Conservation (phyloP, 2,797 vertebrate genomes). For the Neosilurus mollespiculum region DNA sequence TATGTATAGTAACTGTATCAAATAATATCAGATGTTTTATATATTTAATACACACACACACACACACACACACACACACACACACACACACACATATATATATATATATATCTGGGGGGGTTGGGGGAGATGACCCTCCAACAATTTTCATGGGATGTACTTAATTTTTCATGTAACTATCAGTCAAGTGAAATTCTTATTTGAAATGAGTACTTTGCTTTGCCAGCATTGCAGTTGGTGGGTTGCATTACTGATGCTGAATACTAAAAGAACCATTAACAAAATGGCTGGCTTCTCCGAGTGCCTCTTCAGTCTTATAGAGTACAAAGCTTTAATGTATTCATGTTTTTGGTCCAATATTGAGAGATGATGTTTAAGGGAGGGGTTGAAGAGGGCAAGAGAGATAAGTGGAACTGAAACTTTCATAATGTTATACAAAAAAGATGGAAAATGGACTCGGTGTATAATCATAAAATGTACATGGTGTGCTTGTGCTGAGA, state of each 20-base stretch:
- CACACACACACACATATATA: no score
- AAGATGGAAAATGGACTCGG: slow-evolving; percentile 11
- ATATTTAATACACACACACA: no score
- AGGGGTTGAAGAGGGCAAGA: slow-evolving; percentile 4
- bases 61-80: no score
- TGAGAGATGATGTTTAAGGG: slow-evolving; percentile 24
- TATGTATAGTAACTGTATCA: no score
- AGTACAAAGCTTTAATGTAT: slow-evolving; percentile 23
- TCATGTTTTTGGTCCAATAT: slow-evolving; percentile 19
- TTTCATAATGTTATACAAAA: background rate
- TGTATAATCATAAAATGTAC: background rate
- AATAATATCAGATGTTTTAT: no score
- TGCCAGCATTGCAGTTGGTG: background rate
- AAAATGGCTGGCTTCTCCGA: slow-evolving; percentile 30
- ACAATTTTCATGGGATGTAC: no score
- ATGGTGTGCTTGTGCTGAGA: background rate
- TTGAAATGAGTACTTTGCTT: background rate
- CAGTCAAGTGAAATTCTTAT: background rate
- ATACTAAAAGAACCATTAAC: slow-evolving; percentile 17
- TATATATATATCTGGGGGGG: no score
- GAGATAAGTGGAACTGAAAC: background rate
- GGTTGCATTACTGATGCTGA: slow-evolving; percentile 1
- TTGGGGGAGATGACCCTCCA: no score
- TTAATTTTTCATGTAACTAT: no score
- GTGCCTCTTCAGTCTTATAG: slow-evolving; percentile 8